phyloP scores from a whole-genome alignment of 2,113 vertebrate species.

The Cromileptes altivelis region DNA sequence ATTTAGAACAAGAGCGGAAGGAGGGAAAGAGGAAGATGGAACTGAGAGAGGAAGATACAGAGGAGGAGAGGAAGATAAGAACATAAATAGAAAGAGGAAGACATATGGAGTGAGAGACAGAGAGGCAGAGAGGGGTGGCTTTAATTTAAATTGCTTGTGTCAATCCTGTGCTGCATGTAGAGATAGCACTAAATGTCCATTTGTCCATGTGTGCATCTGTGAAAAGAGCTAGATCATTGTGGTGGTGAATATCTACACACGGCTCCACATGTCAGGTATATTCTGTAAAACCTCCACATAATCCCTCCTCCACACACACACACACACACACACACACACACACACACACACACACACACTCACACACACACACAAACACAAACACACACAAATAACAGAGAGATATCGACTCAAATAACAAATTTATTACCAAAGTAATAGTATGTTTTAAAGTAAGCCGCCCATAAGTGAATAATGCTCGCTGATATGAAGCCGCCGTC shows the following conservation, averaged over 20 bases:
- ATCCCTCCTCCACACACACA: constrained; percentile 8
- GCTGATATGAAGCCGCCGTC: constrained; percentile 60
- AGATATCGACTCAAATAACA: constrained; percentile 54
- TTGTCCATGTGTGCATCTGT: constrained; percentile 46
- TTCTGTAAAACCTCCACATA: constrained; percentile 31
- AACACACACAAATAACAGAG: constrained; percentile 12
- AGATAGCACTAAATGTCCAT: constrained; percentile 62
- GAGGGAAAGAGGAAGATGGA: constrained; percentile 32
- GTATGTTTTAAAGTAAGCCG: constrained; percentile 59
- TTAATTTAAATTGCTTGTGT: constrained; percentile 70
- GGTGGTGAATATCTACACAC: constrained; percentile 16
- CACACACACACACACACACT: constrained; percentile 12
- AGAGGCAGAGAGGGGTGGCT: constrained; percentile 62
- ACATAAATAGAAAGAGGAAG: constrained; percentile 67
- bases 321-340: constrained; percentile 3
- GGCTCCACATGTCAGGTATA: constrained; percentile 23
- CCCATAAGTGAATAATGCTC: constrained; percentile 66
- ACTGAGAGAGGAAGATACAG: constrained; percentile 36
- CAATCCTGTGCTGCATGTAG: constrained; percentile 54
- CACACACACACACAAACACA: neutral
- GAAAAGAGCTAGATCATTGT: constrained; percentile 53
- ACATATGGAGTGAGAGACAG: constrained; percentile 73
- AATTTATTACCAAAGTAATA: constrained; percentile 59
- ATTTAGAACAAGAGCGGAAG: constrained; percentile 57
- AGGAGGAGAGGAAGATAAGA: constrained; percentile 77